Base-by-base conservation (phyloP, 2,797 vertebrate genomes). In the Pangasius krempfi region DNA sequence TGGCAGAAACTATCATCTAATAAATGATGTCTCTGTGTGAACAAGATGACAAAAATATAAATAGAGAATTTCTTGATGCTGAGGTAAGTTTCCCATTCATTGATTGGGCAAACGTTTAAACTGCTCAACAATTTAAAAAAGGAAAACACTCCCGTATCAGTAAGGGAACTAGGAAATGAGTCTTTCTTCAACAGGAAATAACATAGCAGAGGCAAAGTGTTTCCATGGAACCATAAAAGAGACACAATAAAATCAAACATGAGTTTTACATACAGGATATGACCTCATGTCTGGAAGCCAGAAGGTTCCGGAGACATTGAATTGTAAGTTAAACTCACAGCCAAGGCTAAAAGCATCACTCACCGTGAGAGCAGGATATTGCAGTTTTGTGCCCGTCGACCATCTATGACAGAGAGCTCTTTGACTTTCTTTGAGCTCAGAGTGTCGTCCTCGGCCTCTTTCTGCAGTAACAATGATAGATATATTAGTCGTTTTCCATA, bases 301-400 rank as follows among this genome's bases (percentile, higher is more conserved):
- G 75, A 88, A 73, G 78, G 76, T 50, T 84, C 85, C 78, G 44
- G 52, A 85, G 78, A 88, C 85, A 85, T 14, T 66, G 33, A 75
- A 76, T 72, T 30, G 13, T 6, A 27, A 72, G 27, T 13, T 44
- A 30, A 89, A 83, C 54, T 87, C 27, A 27, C 18, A 88, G 47
- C 64, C 64, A 27, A 83, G 50, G 33, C 66, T 87, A 90, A 82
- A 91, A 73, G 56, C 84, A 72, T 73, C 86, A 92, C 93, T 83
- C 52, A 96, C 99, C 98, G 96, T 13, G 98, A 99, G 62, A 99
- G 97, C 85, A 99, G 98, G 94, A 99, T 99, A 94, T 99, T 99
- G 95, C 99, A 99, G 89, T 99, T 99, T 93, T 99, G 99, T 92
- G 98, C 98, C 92, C 99, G 96, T 27, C 98, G 97, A 64, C 99